Evolutionary conservation across 92 coral and sea anemone genomes (phyloP), one percentile per base, ranked within the genome.

Genomic region (Virgularia gustaviana): DNA sequence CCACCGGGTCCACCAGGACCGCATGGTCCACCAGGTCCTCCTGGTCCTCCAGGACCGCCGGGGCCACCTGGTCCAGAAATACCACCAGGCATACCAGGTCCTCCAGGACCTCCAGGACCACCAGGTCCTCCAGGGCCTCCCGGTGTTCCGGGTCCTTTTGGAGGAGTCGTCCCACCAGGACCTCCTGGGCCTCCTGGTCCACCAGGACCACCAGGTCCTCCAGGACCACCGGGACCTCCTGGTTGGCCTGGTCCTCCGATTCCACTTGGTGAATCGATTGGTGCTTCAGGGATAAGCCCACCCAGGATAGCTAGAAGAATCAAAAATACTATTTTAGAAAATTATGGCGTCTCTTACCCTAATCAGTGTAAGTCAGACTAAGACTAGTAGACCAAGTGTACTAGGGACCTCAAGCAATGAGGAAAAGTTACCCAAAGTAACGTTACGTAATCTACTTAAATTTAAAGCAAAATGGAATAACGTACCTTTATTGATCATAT

Each of bases 11-110:
- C 75, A 16, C 79, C 70, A 22, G 82, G 85, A 9, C 87, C 86
- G 31, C 72, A 54, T 30, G 84, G 81, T 1, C 84, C 84, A 2
- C 90, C 90, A 4, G 90, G 89, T 2, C 87, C 81, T 55, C 90
- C 87, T 37, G 90, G 90, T 2, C 85, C 91, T 0, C 88, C 90
- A 16, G 95, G 90, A 10, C 57, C 78, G 15, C 84, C 80, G n/a
- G 87, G 87, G 37, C 79, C 75, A 28, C 75, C 75, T 25, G 75
- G 75, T 20, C 54, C 75, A 68, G 59, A 53, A 44, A 55, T 53
- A 2, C 60, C 47, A 29, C 59, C 75, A 11, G 60, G 60, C 78
- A 19, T 82, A 76, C 78, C 78, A 0, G 85, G 83, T 37, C 78
- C 82, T 29, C 84, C 82, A 32, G 76, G 67, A 2, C 71, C 72